phyloP scores from a whole-genome alignment of 2,797 vertebrate genomes.

The Ispidina lecontei region DNA sequence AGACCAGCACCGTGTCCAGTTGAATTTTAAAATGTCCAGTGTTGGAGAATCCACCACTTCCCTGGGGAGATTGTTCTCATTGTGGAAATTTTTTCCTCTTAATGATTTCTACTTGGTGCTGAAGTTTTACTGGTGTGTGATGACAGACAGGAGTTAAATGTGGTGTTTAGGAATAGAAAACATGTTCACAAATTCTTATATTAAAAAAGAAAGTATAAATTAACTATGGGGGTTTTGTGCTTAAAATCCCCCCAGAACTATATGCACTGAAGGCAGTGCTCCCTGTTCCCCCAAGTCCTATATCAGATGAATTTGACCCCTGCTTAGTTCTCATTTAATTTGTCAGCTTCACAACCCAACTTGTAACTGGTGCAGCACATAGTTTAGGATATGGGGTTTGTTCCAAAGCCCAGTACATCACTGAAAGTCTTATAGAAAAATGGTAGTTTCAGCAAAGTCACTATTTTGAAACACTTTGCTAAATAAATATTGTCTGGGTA shows the following conservation, averaged over 20 bases:
- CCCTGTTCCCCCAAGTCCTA: neutral
- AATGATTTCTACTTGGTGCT: slow-evolving; percentile 40
- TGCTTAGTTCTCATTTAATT: neutral
- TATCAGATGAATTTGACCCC: neutral
- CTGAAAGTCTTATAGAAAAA: neutral
- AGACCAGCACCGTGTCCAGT: neutral
- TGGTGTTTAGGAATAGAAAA: neutral
- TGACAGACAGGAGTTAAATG: neutral
- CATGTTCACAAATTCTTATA: slow-evolving; percentile 17
- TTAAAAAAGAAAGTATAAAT: neutral
- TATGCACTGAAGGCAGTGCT: neutral
- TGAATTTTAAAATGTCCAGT: neutral
- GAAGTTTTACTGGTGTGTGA: slow-evolving; percentile 26
- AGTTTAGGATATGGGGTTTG: neutral
- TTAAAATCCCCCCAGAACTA: neutral
- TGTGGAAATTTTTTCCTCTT: neutral
- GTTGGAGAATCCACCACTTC: neutral
- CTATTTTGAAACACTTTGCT: slow-evolving; percentile 18
- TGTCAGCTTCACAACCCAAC: neutral
- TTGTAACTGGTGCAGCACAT: neutral
- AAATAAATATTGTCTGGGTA: slow-evolving; percentile 28
- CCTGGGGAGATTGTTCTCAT: neutral
- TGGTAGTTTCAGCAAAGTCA: neutral
- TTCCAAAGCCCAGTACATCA: neutral
- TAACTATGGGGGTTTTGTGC: neutral